Evolutionary conservation across 2,797 vertebrate species (phyloP).

Genomic region (Gymnothorax javanicus): DNA sequence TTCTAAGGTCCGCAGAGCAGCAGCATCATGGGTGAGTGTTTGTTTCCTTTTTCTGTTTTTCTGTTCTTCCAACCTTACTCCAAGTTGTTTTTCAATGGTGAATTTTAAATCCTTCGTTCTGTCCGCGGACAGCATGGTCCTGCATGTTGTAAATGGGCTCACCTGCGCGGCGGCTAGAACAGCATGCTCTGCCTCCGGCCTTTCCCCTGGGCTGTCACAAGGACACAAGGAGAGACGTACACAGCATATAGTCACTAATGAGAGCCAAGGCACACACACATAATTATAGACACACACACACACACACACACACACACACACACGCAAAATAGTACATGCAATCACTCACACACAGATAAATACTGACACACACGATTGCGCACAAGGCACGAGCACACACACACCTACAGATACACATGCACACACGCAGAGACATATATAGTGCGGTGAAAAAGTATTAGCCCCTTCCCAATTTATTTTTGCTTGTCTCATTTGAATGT

Average conservation of each 20-base stretch:
- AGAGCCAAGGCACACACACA: not conserved
- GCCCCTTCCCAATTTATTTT: too few relatives aligned
- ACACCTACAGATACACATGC: not conserved
- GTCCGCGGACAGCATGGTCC: not conserved
- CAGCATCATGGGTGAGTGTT: slow-evolving; percentile 27
- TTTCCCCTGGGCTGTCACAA: slow-evolving; percentile 28
- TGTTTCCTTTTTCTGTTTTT: slow-evolving; percentile 23
- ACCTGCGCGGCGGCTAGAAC: slow-evolving; percentile 14
- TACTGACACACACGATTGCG: not conserved
- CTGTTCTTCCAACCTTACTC: slow-evolving; percentile 1
- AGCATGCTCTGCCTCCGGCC: slow-evolving; percentile 34
- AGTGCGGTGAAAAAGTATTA: too few relatives aligned
- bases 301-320: not conserved
- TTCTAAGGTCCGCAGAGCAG: slow-evolving; percentile 27
- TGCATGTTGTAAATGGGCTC: not conserved
- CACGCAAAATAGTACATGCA: too few relatives aligned
- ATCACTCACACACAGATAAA: not conserved
- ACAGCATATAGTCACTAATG: not conserved
- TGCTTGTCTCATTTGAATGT: too few relatives aligned
- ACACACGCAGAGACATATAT: not conserved
- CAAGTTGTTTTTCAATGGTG: not conserved
- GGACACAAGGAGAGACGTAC: not conserved
- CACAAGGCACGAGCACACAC: not conserved
- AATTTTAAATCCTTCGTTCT: slow-evolving; percentile 6
- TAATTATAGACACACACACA: not conserved